Percentiles rank a stretch among this genome's conserved stretches.
Conservation (phyloP, 2,797 vertebrate species). For the Pseudomugil tenellus region DNA sequence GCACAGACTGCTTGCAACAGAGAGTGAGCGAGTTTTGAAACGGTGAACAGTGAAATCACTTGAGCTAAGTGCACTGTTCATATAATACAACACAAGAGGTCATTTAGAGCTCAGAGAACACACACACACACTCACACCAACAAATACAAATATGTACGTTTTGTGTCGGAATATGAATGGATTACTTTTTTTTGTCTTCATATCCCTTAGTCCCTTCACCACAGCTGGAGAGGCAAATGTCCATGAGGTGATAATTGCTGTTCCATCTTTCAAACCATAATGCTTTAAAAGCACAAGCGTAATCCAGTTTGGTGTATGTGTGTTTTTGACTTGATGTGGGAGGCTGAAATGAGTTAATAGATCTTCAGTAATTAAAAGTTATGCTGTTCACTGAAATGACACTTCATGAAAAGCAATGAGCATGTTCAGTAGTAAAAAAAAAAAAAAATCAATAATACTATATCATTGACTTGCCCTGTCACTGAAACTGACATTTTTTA, state of each 20-base stretch:
- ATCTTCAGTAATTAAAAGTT: slow-evolving; percentile 20
- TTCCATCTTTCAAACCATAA: slow-evolving; percentile 46
- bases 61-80: slow-evolving; percentile 18
- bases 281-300: slow-evolving; percentile 47
- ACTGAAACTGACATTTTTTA: no score
- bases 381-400: slow-evolving; percentile 19
- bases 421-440: slow-evolving; percentile 5
- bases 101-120: slow-evolving; percentile 33
- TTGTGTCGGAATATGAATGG: slow-evolving; percentile 20
- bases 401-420: slow-evolving; percentile 6
- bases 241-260: slow-evolving; percentile 71
- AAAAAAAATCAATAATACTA: background rate
- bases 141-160: slow-evolving; percentile 14
- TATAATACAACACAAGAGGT: slow-evolving; percentile 39
- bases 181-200: slow-evolving; percentile 35
- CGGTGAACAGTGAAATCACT: slow-evolving; percentile 28
- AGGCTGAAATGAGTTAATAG: background rate
- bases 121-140: background rate
- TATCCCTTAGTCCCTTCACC: slow-evolving; percentile 52
- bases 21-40: slow-evolving; percentile 14
- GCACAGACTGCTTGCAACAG: background rate
- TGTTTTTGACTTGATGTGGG: slow-evolving; percentile 6
- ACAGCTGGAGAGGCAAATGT: slow-evolving; percentile 68
- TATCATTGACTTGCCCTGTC: no score
- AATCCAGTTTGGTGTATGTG: slow-evolving; percentile 38